phyloP scores from a whole-genome alignment of 2,797 vertebrate genomes.

The Lepus townsendii region DNA sequence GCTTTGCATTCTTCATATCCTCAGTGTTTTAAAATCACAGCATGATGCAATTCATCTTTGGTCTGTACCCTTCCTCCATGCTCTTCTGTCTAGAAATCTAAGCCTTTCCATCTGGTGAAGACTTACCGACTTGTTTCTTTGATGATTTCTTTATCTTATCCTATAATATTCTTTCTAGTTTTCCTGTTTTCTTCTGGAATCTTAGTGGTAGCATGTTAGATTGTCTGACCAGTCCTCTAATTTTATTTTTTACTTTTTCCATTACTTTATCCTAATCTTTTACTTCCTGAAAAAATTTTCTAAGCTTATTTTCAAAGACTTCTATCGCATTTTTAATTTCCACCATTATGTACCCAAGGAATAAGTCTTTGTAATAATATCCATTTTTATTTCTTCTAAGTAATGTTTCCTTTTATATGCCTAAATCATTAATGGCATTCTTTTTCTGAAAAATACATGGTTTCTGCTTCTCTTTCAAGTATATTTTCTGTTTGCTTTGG shows the following conservation, averaged over 20 bases:
- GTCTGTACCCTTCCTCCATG: background rate
- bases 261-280: slow-evolving; percentile 5
- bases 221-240: background rate
- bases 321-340: background rate
- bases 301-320: background rate
- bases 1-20: background rate
- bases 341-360: background rate
- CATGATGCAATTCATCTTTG: background rate
- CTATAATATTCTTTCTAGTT: background rate
- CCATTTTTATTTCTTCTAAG: background rate
- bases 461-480: background rate
- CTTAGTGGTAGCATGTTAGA: background rate
- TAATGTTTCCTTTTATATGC: background rate
- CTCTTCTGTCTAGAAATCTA: background rate
- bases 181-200: background rate
- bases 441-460: background rate
- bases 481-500: background rate
- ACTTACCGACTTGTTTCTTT: background rate
- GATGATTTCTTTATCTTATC: background rate
- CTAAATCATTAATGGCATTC: background rate
- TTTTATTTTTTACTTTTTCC: slow-evolving; percentile 9
- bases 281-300: background rate
- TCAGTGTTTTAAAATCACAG: background rate
- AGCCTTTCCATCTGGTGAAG: background rate
- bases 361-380: background rate